Percentiles rank a stretch among this genome's conserved stretches.
Evolutionary conservation across 2,113 vertebrate genomes (phyloP).

Genomic region (Dendrocopos noguchii): DNA sequence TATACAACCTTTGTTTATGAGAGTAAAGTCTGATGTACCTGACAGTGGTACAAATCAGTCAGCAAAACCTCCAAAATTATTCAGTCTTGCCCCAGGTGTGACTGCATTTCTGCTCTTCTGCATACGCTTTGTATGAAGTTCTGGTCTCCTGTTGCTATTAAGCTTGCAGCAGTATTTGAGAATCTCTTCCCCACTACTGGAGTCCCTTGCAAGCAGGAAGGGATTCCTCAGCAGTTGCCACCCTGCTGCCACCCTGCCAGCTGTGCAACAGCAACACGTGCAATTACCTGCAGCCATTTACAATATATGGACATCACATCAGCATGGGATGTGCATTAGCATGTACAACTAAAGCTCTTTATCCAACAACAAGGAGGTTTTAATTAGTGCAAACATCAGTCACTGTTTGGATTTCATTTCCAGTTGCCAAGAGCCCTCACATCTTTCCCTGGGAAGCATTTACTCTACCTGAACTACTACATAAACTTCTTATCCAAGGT

Average conservation of each 20-base stretch:
- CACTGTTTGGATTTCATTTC: neutral
- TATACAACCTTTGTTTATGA: neutral
- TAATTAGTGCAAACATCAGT: neutral
- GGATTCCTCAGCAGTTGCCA: neutral
- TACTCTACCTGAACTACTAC: neutral
- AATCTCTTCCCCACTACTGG: neutral
- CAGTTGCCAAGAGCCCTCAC: neutral
- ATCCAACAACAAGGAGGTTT: neutral
- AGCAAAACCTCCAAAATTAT: neutral
- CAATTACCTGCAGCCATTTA: neutral
- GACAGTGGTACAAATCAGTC: neutral
- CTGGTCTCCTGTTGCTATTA: neutral
- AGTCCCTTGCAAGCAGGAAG: neutral
- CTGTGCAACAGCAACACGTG: neutral
- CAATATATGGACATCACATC: neutral
- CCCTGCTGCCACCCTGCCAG: neutral
- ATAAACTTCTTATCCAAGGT: neutral
- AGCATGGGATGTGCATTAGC: neutral
- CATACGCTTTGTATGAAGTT: neutral
- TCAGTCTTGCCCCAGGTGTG: neutral
- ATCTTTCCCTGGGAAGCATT: neutral
- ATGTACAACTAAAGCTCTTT: neutral
- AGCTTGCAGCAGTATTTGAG: neutral
- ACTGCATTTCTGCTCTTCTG: neutral
- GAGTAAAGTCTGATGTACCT: fast-evolving